Evolutionary conservation across 2,113 vertebrate genomes (phyloP).

Genomic region (Eurypyga helias): DNA sequence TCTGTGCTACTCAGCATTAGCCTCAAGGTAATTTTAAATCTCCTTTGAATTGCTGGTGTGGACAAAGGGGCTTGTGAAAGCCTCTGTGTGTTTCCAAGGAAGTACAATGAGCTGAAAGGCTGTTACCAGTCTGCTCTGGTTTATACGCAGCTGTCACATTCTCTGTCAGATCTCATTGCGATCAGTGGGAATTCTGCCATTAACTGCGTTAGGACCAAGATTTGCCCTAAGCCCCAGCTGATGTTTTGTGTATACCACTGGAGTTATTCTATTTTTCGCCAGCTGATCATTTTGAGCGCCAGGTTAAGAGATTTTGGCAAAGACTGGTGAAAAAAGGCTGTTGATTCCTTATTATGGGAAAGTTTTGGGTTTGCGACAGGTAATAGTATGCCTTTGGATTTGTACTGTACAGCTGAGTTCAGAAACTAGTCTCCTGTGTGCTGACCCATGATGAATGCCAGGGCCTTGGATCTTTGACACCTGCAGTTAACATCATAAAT

Average conservation of each 20-base stretch:
- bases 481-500: not conserved
- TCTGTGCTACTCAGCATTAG: not conserved
- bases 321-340: not conserved
- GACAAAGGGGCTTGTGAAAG: conserved; percentile 31
- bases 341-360: not conserved
- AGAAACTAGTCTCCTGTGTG: not conserved
- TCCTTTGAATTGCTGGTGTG: not conserved
- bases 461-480: not conserved
- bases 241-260: not conserved
- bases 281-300: not conserved
- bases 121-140: not conserved
- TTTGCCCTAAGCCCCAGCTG: not conserved
- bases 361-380: not conserved
- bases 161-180: not conserved
- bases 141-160: not conserved
- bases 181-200: conserved; percentile 15
- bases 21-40: not conserved
- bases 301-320: not conserved
- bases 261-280: not conserved
- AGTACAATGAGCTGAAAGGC: not conserved
- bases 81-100: conserved; percentile 14
- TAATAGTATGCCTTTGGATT: not conserved
- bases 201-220: not conserved
- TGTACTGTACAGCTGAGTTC: not conserved
- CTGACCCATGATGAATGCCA: not conserved